These are phyloP conservation scores for Trachelus stipa DNA, from an alignment of 2,888 invertebrate genomes.

Conservation along the genomic window DNA sequence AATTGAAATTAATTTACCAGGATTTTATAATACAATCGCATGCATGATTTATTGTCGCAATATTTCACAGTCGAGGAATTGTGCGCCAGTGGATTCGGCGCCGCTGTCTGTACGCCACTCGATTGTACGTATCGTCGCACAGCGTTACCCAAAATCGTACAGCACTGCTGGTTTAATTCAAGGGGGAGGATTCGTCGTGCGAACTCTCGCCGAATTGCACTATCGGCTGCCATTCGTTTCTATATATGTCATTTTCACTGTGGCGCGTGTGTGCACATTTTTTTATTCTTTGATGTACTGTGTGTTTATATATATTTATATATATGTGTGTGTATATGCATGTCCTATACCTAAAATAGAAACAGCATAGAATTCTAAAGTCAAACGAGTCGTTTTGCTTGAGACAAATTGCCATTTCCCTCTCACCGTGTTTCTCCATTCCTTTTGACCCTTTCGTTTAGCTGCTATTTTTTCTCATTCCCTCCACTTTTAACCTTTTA, in stretches of 20 bases:
- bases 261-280: background rate
- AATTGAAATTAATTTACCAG: conserved; percentile 55
- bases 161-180: background rate
- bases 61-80: conserved; percentile 1
- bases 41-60: conserved; percentile 45
- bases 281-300: background rate
- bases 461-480: background rate
- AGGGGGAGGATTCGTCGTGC: background rate
- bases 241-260: background rate
- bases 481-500: conserved; percentile 11
- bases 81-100: background rate
- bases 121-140: background rate
- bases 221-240: background rate
- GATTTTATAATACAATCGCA: conserved; percentile 55
- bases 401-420: background rate
- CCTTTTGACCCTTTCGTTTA: background rate
- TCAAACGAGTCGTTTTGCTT: background rate
- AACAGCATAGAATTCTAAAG: background rate
- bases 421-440: background rate
- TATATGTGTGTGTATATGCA: too few species aligned
- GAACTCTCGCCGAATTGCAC: background rate
- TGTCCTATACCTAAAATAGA: background rate
- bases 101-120: background rate
- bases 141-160: background rate
- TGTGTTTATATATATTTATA: too few species aligned